phyloP scores from a whole-genome alignment of 2,113 vertebrate genomes.

The Chaetodon trifascialis region DNA sequence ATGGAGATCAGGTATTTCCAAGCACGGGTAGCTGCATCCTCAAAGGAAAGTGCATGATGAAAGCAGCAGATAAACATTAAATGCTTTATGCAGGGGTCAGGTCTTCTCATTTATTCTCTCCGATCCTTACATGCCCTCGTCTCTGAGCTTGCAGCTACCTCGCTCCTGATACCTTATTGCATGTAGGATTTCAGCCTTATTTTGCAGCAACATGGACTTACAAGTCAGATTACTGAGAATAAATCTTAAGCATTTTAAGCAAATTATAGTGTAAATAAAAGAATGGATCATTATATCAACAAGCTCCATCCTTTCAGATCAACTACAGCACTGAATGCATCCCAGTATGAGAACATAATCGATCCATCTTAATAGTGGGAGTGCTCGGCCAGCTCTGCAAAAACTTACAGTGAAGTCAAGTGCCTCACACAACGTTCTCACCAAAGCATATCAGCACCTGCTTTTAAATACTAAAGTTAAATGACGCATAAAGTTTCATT shows the following conservation, averaged over 20 bases:
- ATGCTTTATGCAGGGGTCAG: constrained; percentile 7
- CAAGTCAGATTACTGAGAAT: too few relatives aligned
- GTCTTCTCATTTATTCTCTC: constrained; percentile 11
- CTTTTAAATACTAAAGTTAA: constrained; percentile 57
- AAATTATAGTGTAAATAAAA: neutral
- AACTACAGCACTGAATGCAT: neutral
- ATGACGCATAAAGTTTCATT: constrained; percentile 56
- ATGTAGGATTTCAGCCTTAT: neutral
- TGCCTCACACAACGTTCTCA: constrained; percentile 41
- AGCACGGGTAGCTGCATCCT: neutral
- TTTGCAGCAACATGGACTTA: neutral
- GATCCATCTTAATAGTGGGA: constrained; percentile 7
- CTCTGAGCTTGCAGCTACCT: neutral
- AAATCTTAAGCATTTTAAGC: neutral
- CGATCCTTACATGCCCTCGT: neutral
- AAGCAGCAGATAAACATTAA: constrained; percentile 2
- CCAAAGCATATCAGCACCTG: constrained; percentile 32
- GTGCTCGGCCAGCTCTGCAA: constrained; percentile 1
- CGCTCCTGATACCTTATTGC: neutral
- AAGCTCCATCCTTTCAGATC: constrained; percentile 1
- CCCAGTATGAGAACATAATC: neutral
- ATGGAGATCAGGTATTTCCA: constrained; percentile 9
- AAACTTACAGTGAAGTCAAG: constrained; percentile 1
- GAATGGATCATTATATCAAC: constrained; percentile 9
- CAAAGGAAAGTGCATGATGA: neutral